These are phyloP conservation scores for Hetaerina titia DNA, from an alignment of 2,888 invertebrate species.

Conservation along the genomic window DNA sequence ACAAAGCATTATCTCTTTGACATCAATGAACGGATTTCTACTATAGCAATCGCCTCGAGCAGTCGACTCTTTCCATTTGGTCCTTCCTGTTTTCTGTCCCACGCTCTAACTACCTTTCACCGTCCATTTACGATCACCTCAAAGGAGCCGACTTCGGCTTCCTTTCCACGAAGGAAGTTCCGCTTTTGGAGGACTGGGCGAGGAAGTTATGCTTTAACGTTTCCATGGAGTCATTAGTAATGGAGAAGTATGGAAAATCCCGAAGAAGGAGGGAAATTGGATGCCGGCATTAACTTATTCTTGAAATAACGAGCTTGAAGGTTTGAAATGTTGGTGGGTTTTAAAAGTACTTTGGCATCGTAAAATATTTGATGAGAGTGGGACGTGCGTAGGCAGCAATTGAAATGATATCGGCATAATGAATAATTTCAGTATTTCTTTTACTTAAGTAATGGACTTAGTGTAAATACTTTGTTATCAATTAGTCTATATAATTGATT, in stretches of 20 bases:
- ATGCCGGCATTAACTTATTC: not conserved
- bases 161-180: not conserved
- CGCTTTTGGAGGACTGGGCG: not conserved
- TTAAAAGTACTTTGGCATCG: too few relatives aligned
- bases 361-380: too few relatives aligned
- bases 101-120: not conserved
- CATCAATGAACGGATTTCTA: not conserved
- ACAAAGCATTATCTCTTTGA: not conserved
- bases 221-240: constrained; percentile 13
- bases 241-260: not conserved
- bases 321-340: not conserved
- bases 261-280: not conserved
- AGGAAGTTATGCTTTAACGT: constrained; percentile 30
- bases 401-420: too few relatives aligned
- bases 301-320: not conserved
- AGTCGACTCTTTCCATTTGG: not conserved
- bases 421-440: too few relatives aligned
- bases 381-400: too few relatives aligned
- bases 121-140: constrained; percentile 16
- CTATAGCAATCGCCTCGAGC: not conserved
- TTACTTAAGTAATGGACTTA: too few relatives aligned
- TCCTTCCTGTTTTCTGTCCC: not conserved
- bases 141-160: constrained; percentile 12
- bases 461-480: too few relatives aligned
- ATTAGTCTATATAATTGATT: too few relatives aligned